Evolutionary conservation across 2,888 invertebrate genomes (phyloP), one percentile per base, ranked within the genome.

Genomic region (Blera fallax): DNA sequence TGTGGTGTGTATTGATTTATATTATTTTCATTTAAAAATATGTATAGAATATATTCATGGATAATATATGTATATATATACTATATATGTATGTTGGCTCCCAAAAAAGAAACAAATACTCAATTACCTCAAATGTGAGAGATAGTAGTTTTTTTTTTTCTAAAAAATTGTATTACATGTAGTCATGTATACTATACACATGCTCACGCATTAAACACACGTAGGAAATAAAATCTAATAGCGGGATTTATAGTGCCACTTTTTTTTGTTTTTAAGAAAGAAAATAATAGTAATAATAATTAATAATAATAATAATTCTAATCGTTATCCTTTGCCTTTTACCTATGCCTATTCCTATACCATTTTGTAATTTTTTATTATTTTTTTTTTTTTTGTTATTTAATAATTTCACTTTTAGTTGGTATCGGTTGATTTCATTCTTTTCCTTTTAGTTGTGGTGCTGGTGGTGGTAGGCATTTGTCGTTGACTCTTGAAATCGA

Each of bases 401-500:
- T 48, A 34, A 40, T 21, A 60, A 24, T 24, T 62, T 70, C 52
- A 64, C 24, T 70, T 32, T 37, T 14, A 32, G 14, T 77, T 77
- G 6, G 21, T 60, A 43, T 18, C 69, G 34, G 69, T 73, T 60
- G 54, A 52, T 81, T 72, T 85, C 14, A 72, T 65, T 81, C 72
- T 43, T 77, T 81, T 77, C 65, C 64, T 78, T 62, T 56, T 58
- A 37, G 70, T 37, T 65, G 72, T 72, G 16, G 64, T 45, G 52
- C 60, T 72, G 16, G 64, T 56, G 14, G 4, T 52, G 40, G 70
- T 77, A 32, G 29, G 48, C 32, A 37, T 73, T 50, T 67, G 56
- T 73, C 52, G 62, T 77, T 88, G 87, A 79, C 83, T 82, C 64
- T 87, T 87, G 62, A 88, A 82, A 81, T 89, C 88, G 18, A 89